Percentiles rank a stretch among this genome's conserved stretches.
phyloP scores from a whole-genome alignment of 2,797 vertebrate genomes.

The Chromobotia macracanthus region DNA sequence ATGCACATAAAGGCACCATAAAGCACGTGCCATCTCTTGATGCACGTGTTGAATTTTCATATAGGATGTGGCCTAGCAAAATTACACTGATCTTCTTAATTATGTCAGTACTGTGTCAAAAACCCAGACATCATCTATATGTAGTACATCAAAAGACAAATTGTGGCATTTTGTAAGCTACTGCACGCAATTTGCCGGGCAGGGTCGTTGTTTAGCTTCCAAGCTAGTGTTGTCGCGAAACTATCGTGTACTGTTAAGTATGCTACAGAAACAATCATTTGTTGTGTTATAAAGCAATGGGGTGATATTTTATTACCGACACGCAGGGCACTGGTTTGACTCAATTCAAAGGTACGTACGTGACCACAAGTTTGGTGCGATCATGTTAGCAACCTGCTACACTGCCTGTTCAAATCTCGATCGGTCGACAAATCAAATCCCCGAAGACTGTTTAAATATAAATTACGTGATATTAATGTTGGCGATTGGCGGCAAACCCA shows the following conservation, averaged over 20 bases:
- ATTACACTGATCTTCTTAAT: not conserved
- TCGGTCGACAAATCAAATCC: not conserved
- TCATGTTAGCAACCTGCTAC: conserved; percentile 28
- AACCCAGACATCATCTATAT: not conserved
- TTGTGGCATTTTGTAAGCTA: not conserved
- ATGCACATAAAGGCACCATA: not conserved
- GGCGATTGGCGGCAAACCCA: not conserved
- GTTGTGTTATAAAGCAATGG: not conserved
- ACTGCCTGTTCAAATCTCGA: not conserved
- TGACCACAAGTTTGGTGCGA: not conserved
- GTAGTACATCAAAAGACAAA: not conserved
- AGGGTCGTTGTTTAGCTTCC: conserved; percentile 5
- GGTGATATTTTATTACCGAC: not conserved
- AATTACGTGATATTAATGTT: not conserved
- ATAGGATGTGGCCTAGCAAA: conserved; percentile 41
- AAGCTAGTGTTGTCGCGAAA: not conserved
- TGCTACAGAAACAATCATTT: not conserved
- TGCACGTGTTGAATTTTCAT: conserved; percentile 49
- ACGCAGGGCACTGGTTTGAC: not conserved
- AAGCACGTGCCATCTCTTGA: conserved; percentile 46
- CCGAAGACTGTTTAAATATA: not conserved
- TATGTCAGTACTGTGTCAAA: too few relatives aligned
- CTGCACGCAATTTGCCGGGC: not conserved
- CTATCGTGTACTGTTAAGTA: not conserved
- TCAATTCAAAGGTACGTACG: conserved; percentile 1